Evolutionary conservation across 2,113 vertebrate species (phyloP).

Genomic region (Otolemur garnettii): DNA sequence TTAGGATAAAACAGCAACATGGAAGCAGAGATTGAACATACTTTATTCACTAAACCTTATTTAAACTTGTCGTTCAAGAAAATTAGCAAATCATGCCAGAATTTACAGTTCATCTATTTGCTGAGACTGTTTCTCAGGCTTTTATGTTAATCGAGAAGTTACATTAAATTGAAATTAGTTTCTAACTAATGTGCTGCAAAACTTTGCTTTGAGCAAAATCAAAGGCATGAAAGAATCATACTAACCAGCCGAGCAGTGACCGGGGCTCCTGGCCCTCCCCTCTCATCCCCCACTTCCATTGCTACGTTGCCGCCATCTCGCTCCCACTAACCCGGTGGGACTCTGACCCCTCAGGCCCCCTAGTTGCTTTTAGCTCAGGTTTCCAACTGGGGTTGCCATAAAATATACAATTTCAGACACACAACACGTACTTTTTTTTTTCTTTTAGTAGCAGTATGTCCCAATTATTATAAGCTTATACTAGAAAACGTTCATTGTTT

Average conservation of each 20-base stretch:
- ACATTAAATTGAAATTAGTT: not conserved
- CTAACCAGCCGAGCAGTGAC: not conserved
- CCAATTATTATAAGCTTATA: not conserved
- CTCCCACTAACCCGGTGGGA: not conserved
- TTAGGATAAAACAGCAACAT: not conserved
- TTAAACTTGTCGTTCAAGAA: conserved; percentile 33
- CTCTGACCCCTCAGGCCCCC: not conserved
- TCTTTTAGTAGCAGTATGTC: not conserved
- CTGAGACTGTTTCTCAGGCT: not conserved
- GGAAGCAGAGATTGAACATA: not conserved
- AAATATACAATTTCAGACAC: not conserved
- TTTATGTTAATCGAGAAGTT: conserved; percentile 13
- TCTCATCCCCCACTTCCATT: fast-evolving
- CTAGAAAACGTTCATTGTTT: not conserved
- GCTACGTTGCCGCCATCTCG: fast-evolving
- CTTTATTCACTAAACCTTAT: not conserved
- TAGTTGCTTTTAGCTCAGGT: not conserved
- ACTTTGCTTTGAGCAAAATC: not conserved
- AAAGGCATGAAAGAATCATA: not conserved
- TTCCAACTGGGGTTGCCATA: not conserved
- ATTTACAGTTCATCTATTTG: not conserved
- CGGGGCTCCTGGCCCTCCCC: not conserved
- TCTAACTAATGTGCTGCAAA: not conserved
- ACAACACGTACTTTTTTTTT: not conserved
- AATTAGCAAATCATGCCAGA: conserved; percentile 21